Evolutionary conservation across 2,888 invertebrate species (phyloP).

Genomic region (Hypsopygia costalis): DNA sequence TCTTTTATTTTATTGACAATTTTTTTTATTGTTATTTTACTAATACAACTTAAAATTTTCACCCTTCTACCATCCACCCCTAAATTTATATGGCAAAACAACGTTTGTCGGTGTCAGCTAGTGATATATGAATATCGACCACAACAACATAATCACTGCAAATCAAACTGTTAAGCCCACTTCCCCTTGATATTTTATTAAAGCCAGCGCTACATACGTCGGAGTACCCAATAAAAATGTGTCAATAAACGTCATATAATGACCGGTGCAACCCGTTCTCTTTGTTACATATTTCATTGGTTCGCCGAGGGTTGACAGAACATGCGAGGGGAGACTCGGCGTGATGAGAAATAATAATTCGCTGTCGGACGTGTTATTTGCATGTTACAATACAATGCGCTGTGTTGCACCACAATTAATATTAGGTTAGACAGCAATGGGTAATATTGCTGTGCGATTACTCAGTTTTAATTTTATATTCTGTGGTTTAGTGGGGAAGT

Average conservation of each 20-base stretch:
- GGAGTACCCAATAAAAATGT: conserved; percentile 50
- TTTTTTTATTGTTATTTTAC: too few relatives aligned
- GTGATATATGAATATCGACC: conserved; percentile 4
- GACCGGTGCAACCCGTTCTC: conserved; percentile 46
- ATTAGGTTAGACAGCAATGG: too few relatives aligned
- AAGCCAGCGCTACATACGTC: conserved; percentile 27
- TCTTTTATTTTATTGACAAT: too few relatives aligned
- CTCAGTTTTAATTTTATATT: too few relatives aligned
- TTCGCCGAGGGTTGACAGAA: conserved; percentile 48
- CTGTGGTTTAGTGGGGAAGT: too few relatives aligned
- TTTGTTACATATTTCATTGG: conserved; percentile 72
- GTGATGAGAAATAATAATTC: conserved; percentile 45
- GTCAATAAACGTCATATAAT: conserved; percentile 50
- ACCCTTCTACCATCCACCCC: too few relatives aligned
- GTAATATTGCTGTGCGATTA: too few relatives aligned
- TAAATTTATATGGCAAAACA: too few relatives aligned
- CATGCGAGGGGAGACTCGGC: conserved; percentile 52
- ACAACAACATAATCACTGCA: conserved; percentile 42
- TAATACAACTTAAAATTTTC: too few relatives aligned
- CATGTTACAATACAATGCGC: conserved; percentile 31
- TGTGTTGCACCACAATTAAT: conserved; percentile 6
- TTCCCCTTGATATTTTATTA: conserved; percentile 12
- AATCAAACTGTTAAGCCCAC: conserved; percentile 37
- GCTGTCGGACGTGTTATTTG: conserved; percentile 26
- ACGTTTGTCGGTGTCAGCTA: too few relatives aligned